Percentiles rank a stretch among this genome's conserved stretches.
Conservation (phyloP, 1,140 invertebrate genomes). For the Danaus plexippus region DNA sequence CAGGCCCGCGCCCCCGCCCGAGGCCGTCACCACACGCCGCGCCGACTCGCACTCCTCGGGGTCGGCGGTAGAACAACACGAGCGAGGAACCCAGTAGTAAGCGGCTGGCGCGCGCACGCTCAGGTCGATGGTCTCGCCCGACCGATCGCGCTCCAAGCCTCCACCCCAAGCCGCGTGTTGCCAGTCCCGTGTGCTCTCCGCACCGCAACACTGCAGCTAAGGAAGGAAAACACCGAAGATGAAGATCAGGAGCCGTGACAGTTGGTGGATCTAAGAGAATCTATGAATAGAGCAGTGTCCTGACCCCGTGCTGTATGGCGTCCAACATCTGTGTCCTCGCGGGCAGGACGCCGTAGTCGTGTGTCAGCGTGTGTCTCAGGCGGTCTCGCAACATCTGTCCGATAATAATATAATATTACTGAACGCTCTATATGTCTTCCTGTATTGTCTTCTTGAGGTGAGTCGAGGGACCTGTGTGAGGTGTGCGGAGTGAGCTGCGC, state of each 20-base stretch:
- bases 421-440: too few species aligned
- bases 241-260: neutral
- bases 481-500: constrained; percentile 37
- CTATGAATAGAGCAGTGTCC: neutral
- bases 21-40: constrained; percentile 28
- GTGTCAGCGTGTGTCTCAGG: constrained; percentile 40
- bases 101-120: constrained; percentile 36
- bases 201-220: constrained; percentile 47
- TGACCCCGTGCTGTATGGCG: constrained; percentile 46
- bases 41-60: constrained; percentile 22
- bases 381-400: constrained; percentile 30
- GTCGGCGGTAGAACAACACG: constrained; percentile 32
- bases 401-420: too few species aligned
- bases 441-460: too few species aligned
- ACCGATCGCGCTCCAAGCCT: constrained; percentile 7
- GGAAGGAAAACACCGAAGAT: neutral
- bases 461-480: constrained; percentile 8
- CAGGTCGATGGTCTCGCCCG: constrained; percentile 33
- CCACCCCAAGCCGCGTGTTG: constrained; percentile 38
- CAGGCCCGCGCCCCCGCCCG: constrained; percentile 21
- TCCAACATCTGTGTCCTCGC: constrained; percentile 44
- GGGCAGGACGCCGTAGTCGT: constrained; percentile 41
- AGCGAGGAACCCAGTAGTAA: constrained; percentile 45
- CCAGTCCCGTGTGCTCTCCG: constrained; percentile 45
- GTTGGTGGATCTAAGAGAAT: too few species aligned